These are phyloP conservation scores for Pristiophorus japonicus DNA, from an alignment of 2,113 vertebrate species.

Conservation along the genomic window DNA sequence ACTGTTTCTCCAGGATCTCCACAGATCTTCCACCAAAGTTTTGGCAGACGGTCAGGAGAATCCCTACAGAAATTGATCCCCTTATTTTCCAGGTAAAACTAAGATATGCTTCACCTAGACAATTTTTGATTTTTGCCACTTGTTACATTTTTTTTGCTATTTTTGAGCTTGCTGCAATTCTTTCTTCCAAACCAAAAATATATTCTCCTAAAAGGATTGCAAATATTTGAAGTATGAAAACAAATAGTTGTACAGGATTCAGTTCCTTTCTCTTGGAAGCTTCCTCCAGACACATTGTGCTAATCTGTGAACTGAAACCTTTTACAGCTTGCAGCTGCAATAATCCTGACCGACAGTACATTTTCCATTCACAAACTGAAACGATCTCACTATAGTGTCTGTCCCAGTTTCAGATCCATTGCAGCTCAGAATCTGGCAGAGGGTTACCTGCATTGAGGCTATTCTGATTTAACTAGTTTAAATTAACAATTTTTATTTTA, in stretches of 20 bases:
- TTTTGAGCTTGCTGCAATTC: not conserved
- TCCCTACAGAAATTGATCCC: not conserved
- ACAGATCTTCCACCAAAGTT: not conserved
- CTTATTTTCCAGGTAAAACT: not conserved
- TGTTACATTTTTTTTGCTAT: not conserved
- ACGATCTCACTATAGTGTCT: not conserved
- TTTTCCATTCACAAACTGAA: not conserved
- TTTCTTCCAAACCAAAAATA: not conserved
- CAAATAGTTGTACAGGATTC: not conserved
- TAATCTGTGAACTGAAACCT: not conserved
- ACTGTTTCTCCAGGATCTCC: not conserved
- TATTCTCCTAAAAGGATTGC: not conserved
- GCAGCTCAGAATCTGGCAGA: not conserved
- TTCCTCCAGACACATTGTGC: not conserved
- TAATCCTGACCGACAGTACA: not conserved
- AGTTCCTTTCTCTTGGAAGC: not conserved
- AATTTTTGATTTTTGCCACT: not conserved
- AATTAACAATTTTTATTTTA: not conserved
- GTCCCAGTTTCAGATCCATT: not conserved
- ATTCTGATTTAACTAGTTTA: not conserved
- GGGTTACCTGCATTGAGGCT: not conserved
- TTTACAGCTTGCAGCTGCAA: not conserved
- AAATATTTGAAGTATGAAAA: not conserved
- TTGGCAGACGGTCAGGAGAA: not conserved
- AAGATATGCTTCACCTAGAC: not conserved